Base-by-base conservation (phyloP, 2,113 vertebrate species). In the Protobothrops flavoviridis region DNA sequence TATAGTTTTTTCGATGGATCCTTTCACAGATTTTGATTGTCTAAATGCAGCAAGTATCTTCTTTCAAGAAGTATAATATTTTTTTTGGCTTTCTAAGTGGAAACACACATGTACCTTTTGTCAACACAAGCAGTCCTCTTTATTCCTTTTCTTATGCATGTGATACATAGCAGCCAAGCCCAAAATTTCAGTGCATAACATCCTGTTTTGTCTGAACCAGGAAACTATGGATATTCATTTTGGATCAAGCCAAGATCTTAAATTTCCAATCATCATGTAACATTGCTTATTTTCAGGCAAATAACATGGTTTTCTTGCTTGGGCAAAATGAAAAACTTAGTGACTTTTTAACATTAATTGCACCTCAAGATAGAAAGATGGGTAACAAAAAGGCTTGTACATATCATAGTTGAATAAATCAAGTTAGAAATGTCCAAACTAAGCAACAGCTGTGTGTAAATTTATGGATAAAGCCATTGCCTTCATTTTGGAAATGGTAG, bases 401-500 rank as follows among this genome's bases (percentile, higher is more conserved):
- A 20, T 74, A 74, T 74, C 69, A 39, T 39, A 17, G 69, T 17
- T 81, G 2, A 81, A 81, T 39, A 81, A 81, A 81, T 39, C 15
- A 81, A 81, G 15, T 81, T 81, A 21, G 7, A 39, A 39, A 81
- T 81, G n/a, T 39, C 17, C 33, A 81, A 81, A 39, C 33, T 81
- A 81, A 81, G n/a, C 15, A 39, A 74, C 64, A 74, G 13, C 17
- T 74, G n/a, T 33, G 3, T 53, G 15, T 90, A 69, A 29, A 53
- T 39, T 86, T 91, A 20, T 1, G 0, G 0, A 2, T 2, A 0
- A n/a, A 0, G 4, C 12, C 53, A 26, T 24, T 87, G n/a, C 56
- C 24, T 85, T 5, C 15, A 43, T 69, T 89, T 87, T 4, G 69
- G 7, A n/a, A 53, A 48, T 69, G 39, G 17, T 69, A n/a, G 69